A percentile compares a stretch with the other conserved stretches of the same genome.
Conservation (phyloP, 2,888 invertebrate genomes). For the Spilarctia lutea region DNA sequence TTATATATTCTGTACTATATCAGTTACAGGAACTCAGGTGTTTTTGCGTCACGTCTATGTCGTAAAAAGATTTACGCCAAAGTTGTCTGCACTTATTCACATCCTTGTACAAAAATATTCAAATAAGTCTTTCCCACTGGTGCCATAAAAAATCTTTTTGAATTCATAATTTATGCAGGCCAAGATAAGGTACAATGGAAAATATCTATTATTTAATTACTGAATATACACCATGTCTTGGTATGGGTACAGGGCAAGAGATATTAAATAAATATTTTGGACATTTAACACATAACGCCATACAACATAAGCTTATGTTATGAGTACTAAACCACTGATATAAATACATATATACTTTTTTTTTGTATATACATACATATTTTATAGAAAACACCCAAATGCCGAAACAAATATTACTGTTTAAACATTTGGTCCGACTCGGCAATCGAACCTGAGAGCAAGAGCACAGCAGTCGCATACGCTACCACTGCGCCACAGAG, state of each 20-base stretch:
- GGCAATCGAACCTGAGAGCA: too few species aligned
- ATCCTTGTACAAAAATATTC: background rate
- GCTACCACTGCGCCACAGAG: too few species aligned
- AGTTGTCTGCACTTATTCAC: background rate
- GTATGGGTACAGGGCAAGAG: background rate
- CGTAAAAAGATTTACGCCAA: background rate
- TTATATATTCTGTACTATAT: background rate
- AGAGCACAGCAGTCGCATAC: too few species aligned
- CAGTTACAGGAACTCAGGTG: background rate
- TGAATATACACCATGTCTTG: background rate
- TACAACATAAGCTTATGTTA: too few species aligned
- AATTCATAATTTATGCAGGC: background rate
- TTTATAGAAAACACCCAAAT: too few species aligned
- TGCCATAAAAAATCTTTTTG: background rate
- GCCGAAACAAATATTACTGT: too few species aligned
- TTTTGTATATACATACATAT: too few species aligned
- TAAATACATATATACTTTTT: too few species aligned
- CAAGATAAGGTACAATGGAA: background rate
- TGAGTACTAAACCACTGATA: too few species aligned
- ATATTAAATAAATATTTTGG: too few species aligned
- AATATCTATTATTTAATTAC: background rate
- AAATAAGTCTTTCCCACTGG: background rate
- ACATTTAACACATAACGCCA: too few species aligned
- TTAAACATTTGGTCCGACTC: too few species aligned
- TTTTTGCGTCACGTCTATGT: background rate